Percentiles rank a stretch among this genome's conserved stretches.
phyloP scores from a whole-genome alignment of 2,113 vertebrate genomes.

The Gambusia holbrooki region DNA sequence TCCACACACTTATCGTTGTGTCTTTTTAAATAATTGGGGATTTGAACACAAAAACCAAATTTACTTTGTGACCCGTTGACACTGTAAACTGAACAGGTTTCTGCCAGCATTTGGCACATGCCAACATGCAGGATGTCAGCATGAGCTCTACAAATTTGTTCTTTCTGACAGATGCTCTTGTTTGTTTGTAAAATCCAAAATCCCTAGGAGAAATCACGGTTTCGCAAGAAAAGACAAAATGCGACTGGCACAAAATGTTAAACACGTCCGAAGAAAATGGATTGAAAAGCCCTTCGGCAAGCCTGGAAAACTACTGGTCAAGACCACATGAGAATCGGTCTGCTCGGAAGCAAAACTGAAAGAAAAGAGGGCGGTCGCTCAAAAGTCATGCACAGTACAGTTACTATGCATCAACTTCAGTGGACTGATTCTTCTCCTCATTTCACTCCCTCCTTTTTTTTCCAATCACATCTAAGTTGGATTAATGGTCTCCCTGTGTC shows the following conservation, averaged over 20 bases:
- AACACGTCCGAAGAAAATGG: neutral
- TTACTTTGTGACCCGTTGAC: no score
- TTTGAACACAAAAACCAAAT: no score
- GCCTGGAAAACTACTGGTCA: neutral
- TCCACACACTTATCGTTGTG: neutral
- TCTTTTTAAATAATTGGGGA: neutral
- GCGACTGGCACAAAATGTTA: neutral
- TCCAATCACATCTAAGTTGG: slow-evolving; percentile 65
- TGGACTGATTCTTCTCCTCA: slow-evolving; percentile 11
- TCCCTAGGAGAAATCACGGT: neutral
- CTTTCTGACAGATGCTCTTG: no score
- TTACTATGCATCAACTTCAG: slow-evolving; percentile 35
- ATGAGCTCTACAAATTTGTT: neutral
- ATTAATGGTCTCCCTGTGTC: slow-evolving; percentile 76
- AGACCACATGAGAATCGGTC: neutral
- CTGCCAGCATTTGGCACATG: neutral
- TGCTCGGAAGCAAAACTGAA: neutral
- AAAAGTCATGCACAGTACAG: slow-evolving; percentile 11
- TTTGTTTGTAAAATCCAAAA: neutral
- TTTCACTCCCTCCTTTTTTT: slow-evolving; percentile 29
- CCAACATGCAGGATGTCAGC: neutral
- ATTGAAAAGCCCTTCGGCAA: neutral
- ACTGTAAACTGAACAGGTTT: neutral
- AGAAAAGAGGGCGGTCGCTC: neutral
- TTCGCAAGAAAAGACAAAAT: neutral